Evolutionary conservation across 1,140 invertebrate genomes (phyloP).

Genomic region (Centruroides vittatus): DNA sequence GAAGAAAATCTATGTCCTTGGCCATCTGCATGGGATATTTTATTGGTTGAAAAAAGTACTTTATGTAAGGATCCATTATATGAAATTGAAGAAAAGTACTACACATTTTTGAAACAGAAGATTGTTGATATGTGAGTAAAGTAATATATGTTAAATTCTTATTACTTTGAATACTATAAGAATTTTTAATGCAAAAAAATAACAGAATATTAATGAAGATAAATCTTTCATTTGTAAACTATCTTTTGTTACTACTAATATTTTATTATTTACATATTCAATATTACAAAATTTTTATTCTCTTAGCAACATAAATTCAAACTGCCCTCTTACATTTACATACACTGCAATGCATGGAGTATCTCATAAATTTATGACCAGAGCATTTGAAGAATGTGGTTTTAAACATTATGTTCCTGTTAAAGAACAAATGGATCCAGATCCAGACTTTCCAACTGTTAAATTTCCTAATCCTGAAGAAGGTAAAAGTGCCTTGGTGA

Average conservation of each 20-base stretch:
- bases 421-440: conserved; percentile 64
- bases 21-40: conserved; percentile 47
- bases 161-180: too few relatives aligned
- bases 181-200: too few relatives aligned
- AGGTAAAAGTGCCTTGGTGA: conserved; percentile 63
- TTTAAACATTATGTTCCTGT: conserved; percentile 52
- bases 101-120: conserved; percentile 8
- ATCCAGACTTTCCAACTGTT: conserved; percentile 95
- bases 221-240: conserved; percentile 2
- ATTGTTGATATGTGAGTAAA: too few relatives aligned
- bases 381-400: conserved; percentile 57
- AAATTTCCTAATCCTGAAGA: conserved; percentile 98
- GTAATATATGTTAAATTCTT: too few relatives aligned
- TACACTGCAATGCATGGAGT: conserved; percentile 99
- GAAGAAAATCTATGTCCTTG: conserved; percentile 56
- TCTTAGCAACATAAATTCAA: conserved; percentile 39
- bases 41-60: conserved; percentile 22
- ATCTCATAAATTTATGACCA: conserved; percentile 60
- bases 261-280: too few relatives aligned
- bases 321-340: conserved; percentile 46
- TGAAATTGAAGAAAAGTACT: conserved; percentile 30
- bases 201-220: too few relatives aligned
- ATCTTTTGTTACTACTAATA: too few relatives aligned
- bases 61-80: conserved; percentile 34
- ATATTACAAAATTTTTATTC: too few relatives aligned